Base-by-base conservation (phyloP, 2,113 vertebrate species). In the Clinocottus analis region DNA sequence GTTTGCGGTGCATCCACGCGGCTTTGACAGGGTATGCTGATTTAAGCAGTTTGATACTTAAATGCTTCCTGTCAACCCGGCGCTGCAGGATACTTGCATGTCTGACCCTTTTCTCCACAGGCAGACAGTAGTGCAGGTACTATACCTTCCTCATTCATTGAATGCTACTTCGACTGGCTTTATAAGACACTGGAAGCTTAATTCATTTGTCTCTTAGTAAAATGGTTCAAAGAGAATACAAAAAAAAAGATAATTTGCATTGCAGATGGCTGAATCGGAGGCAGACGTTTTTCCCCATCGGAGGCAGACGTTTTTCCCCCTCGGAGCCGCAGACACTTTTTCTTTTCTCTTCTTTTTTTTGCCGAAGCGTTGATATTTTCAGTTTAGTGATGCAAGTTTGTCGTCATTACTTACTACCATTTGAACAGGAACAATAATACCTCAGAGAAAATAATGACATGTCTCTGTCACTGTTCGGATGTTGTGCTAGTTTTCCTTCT, bases 21-120 rank as follows among this genome's bases (percentile, higher is more conserved):
- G 71, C 75, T 78, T 58, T 23, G 70, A 61, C 62, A 49, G 72
- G 69, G 72, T 58, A 3, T 72, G 72, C 75, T 77, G 81, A 80
- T 71, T 68, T 19, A 73, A 77, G 59, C 67, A 75, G 59, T n/a
- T 51, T 77, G 66, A 29, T 43, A 69, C 56, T 72, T 56, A 56
- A 31, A 75, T 16, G 13, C 55, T 56, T 71, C 23, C n/a, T 53
- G n/a, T 76, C 43, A 35, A 73, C 69, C 47, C 33, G 41, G 73
- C 62, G 69, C 21, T 76, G 75, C 51, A 59, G 58, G 5, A 11
- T 41, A 16, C 13, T 27, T 43, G 25, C 58, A 41, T 33, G 33
- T 55, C 11, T 53, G 61, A 12, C 33, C 59, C 6, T 58, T 14
- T 69, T 79, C 53, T 25, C 61, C 19, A 17, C n/a, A 59, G 56